Conservation (phyloP, 2,797 vertebrate species). For the Malacoraja senta region DNA sequence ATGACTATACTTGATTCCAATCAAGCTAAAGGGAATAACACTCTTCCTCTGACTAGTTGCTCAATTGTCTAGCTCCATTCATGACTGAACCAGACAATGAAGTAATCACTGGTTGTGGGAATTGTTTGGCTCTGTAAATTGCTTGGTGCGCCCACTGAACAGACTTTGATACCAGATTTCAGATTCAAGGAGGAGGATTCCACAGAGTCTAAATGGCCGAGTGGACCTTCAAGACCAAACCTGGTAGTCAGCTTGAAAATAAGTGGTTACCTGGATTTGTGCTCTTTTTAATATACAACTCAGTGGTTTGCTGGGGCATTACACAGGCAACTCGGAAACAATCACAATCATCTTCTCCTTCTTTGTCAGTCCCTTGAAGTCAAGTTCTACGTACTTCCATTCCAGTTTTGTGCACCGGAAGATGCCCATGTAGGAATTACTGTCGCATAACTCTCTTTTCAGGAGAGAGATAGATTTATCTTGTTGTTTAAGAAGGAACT, state of each 20-base stretch:
- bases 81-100: not conserved
- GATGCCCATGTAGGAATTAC: too few relatives aligned
- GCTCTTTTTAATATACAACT: not conserved
- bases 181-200: not conserved
- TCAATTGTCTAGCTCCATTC: not conserved
- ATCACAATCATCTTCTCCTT: not conserved
- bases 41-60: not conserved
- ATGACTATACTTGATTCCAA: too few relatives aligned
- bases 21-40: too few relatives aligned
- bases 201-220: not conserved
- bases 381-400: too few relatives aligned
- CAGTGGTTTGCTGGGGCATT: not conserved
- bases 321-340: not conserved
- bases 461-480: too few relatives aligned
- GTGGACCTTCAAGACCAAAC: not conserved
- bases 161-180: not conserved
- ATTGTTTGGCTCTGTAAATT: not conserved
- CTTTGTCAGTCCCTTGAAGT: not conserved
- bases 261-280: not conserved
- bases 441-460: too few relatives aligned
- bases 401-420: too few relatives aligned
- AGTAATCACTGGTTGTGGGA: not conserved
- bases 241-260: not conserved
- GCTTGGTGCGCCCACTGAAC: not conserved
- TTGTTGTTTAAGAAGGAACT: too few relatives aligned